Evolutionary conservation across 2,888 invertebrate species (phyloP), one percentile per base, ranked within the genome.

Genomic region (Willowsia nigromaculata): DNA sequence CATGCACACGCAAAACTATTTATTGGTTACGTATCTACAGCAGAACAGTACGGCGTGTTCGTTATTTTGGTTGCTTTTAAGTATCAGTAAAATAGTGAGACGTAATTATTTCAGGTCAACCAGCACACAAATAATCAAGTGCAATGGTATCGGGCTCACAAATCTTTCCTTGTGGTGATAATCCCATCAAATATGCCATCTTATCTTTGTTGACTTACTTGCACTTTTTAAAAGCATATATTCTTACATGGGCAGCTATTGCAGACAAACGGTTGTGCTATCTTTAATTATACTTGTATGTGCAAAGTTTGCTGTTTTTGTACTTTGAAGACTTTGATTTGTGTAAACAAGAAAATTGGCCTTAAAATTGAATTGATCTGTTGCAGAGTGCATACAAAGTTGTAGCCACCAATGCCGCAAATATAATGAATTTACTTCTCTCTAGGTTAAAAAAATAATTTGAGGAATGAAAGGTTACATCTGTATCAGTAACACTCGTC

Each of bases 71-170:
- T 15, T 50, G 50, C 50, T 50, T 50, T 50, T 13, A n/a, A 50
- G 15, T 50, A 15, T 6, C 50, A 15, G 50, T 50, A 50, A 50
- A 50, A 50, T 50, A 50, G n/a, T 50, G 50, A 50, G 7, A 11
- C 50, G 62, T 30, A 62, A 62, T 62, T 62, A 62, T 62, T 62
- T 62, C 62, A 62, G 62, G 62, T 62, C 62, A 62, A 62, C 27
- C 30, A 27, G 30, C 27, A 59, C 59, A 22, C 25, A 59, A 30
- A 13, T 62, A 62, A 62, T 62, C 27, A 27, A 62, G 62, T 62
- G 30, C 62, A 59, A 50, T 50, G 50, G 50, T n/a, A 50, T 50
- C 50, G 15, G 50, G 11, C 50, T 50, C 27, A 25, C 59, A 27
- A 15, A 62, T 62, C 62, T 62, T 30, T 62, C n/a, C 27, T 25